These are phyloP conservation scores for Tipula lateralis DNA, from an alignment of 2,888 invertebrate species.

Conservation along the genomic window DNA sequence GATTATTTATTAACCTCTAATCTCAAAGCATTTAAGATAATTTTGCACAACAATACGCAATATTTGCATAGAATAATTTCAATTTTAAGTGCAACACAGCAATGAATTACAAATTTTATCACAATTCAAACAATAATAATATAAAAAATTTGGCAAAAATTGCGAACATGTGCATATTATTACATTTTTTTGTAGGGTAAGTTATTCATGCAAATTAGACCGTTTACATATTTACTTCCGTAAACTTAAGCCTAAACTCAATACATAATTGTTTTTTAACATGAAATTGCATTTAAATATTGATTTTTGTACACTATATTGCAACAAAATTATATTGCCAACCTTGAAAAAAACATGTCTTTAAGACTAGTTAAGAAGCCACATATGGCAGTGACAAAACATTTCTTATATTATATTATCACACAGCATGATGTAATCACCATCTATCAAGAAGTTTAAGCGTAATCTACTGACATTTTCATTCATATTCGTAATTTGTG, in stretches of 20 bases:
- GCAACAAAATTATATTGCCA: neutral
- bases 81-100: neutral
- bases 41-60: neutral
- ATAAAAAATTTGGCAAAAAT: neutral
- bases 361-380: neutral
- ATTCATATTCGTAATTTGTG: neutral
- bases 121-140: neutral
- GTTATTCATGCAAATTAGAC: neutral
- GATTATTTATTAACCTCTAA: conserved; percentile 11
- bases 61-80: neutral
- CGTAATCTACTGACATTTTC: neutral
- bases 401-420: neutral
- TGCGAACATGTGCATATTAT: neutral
- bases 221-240: neutral
- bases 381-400: neutral
- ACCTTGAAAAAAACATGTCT: neutral
- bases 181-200: neutral
- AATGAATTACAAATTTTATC: neutral
- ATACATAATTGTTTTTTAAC: neutral
- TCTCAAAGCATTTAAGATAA: neutral
- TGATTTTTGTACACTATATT: neutral
- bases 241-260: neutral
- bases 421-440: neutral
- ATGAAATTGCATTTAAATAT: neutral
- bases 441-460: neutral